Evolutionary conservation across 2,113 vertebrate genomes (phyloP), one percentile per base, ranked within the genome.

Genomic region (Sebastes fasciatus): DNA sequence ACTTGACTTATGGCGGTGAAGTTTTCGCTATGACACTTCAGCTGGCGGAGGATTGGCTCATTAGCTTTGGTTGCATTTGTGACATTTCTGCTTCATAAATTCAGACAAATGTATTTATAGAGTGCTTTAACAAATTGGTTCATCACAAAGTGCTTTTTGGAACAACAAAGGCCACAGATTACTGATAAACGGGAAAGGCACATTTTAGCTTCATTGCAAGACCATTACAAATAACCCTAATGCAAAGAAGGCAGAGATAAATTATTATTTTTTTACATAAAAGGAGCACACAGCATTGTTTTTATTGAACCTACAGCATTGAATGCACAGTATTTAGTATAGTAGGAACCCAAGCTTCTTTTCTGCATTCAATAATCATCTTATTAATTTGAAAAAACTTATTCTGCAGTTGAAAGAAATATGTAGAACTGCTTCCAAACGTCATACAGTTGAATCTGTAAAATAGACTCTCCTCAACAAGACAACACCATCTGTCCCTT

Each of bases 61-160:
- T 91, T 91, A 89, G 76, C 87, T 91, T 88, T 88, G 78, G 78
- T 83, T 83, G 80, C 76, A 60, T 75, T 85, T 80, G 43, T 86
- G 74, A 85, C 79, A 86, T 89, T 86, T 86, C 71, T 75, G 79
- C 79, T 82, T 82, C 65, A 74, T 86, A 75, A 75, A 79, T 77
- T 67, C 85, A 69, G 83, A 83, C 77, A 80, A 79, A 88, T 78
- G 48, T 90, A 82, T 90, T 84, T 79, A 87, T 90, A 60, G 72
- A 58, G 68, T 46, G 58, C 66, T 80, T 84, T 80, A 82, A 77
- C 61, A 80, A 82, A 85, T 57, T 23, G 57, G 70, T 77, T 78
- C 66, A 77, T 81, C 21, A 17, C 73, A 69, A 83, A 88, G 84
- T 65, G 76, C 14, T 74, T 69, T 67, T 40, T 54, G 10, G 57